Evolutionary conservation across 1,140 invertebrate genomes (phyloP), one percentile per base, ranked within the genome.

Genomic region (silkworm (Bombyx mori)): DNA sequence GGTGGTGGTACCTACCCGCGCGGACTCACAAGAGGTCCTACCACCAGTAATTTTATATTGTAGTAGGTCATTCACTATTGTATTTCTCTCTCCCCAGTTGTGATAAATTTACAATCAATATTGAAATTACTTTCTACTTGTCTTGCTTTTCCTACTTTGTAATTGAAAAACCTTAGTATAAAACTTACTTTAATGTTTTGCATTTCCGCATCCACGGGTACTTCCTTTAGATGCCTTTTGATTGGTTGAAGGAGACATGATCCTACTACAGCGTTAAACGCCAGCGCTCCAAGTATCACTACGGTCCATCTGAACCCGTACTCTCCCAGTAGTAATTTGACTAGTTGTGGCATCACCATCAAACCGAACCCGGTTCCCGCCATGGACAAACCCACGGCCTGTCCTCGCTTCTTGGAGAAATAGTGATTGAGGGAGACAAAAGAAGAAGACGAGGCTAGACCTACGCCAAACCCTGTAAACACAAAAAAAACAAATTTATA

Each of bases 361-460:
- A 94, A 91, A 1, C 93, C 93, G 54, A 94, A 86, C 3, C 92
- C 92, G 1, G 93, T 94, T 0, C 93, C 93, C 5, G 93, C 93
- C 89, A 94, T 91, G 0, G 93, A 93, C 18, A 93, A 80, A 0
- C 93, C 93, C 3, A 94, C 92, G 1, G 93, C 93, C 77, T 94
- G 93, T 6, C 93, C 93, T 9, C 93, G 90, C 69, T 91, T 91
- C 73, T 93, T 91, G 22, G 91, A 87, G 64, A 95, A 95, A 71
- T 93, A 94, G 66, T 92, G 91, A 69, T 93, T 94, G 1, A 94
- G 71, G 0, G 93, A 92, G 10, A 94, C 93, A 68, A 94, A 94
- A 0, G 92, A 90, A 7, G 92, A 91, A 12, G 93, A 91, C 3
- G 90, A 90, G 1, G 92, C 91, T 7, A 94, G 82, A 12, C 93